phyloP scores from a whole-genome alignment of 2,888 invertebrate species.

The Sepioteuthis lessoniana region DNA sequence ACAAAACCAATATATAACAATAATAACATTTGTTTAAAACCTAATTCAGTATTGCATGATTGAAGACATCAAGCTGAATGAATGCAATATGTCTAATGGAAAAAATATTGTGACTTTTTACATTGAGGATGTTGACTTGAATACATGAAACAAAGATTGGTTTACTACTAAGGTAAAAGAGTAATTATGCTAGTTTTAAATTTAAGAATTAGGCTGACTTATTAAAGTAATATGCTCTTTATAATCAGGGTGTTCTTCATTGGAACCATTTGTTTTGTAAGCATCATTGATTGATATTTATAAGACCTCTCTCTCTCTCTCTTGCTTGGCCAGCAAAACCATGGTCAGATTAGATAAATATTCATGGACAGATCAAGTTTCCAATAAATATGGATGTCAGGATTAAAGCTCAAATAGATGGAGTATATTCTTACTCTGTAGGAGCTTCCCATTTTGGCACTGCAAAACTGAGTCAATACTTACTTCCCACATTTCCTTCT shows the following conservation, averaged over 20 bases:
- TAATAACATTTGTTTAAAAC: no score
- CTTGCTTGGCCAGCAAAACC: not conserved
- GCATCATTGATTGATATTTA: not conserved
- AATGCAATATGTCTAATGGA: no score
- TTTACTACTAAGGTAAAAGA: no score
- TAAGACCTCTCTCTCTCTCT: not conserved
- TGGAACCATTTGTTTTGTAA: not conserved
- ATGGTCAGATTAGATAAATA: not conserved
- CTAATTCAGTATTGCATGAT: no score
- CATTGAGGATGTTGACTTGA: no score
- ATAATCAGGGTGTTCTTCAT: not conserved
- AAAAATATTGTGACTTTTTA: no score
- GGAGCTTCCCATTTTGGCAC: not conserved
- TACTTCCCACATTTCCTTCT: not conserved
- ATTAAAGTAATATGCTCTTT: not conserved
- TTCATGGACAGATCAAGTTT: constrained; percentile 14
- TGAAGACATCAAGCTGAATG: no score
- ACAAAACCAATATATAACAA: no score
- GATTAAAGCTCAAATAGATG: constrained; percentile 2
- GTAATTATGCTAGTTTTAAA: no score
- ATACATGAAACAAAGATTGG: no score
- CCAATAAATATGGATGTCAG: constrained; percentile 21
- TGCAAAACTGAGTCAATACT: not conserved
- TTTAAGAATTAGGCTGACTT: no score
- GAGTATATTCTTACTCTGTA: not conserved